Percentiles rank a stretch among this genome's conserved stretches.
Evolutionary conservation across 2,113 vertebrate species (phyloP).

Genomic region (Rhineura floridana): DNA sequence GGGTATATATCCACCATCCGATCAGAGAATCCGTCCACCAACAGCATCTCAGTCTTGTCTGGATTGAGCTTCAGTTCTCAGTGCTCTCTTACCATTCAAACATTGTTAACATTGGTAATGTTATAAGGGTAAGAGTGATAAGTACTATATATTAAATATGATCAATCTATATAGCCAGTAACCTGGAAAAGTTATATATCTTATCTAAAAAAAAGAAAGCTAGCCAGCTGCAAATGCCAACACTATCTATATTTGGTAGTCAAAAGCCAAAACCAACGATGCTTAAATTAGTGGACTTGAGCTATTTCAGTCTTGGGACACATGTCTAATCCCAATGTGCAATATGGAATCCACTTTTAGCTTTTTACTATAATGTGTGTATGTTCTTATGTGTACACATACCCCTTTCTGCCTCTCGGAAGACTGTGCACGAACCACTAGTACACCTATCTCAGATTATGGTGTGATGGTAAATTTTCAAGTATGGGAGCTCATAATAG

Average conservation of each 20-base stretch:
- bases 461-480: background rate
- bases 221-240: background rate
- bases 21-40: too few relatives aligned
- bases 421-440: background rate
- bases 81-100: background rate
- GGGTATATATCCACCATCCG: too few relatives aligned
- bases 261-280: background rate
- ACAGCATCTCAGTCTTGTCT: too few relatives aligned
- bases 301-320: background rate
- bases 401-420: background rate
- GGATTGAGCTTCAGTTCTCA: too few relatives aligned
- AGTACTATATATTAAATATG: background rate
- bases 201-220: background rate
- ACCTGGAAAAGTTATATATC: background rate
- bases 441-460: background rate
- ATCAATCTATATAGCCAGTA: background rate
- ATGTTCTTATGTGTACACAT: too few relatives aligned
- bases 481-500: background rate
- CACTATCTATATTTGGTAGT: background rate
- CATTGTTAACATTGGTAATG: background rate
- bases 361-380: too few relatives aligned
- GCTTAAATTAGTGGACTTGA: background rate
- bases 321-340: too few relatives aligned
- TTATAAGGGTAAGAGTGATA: background rate
- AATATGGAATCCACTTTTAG: background rate